Conservation (phyloP, 2,113 vertebrate genomes). For the Mastomys natalensis region DNA sequence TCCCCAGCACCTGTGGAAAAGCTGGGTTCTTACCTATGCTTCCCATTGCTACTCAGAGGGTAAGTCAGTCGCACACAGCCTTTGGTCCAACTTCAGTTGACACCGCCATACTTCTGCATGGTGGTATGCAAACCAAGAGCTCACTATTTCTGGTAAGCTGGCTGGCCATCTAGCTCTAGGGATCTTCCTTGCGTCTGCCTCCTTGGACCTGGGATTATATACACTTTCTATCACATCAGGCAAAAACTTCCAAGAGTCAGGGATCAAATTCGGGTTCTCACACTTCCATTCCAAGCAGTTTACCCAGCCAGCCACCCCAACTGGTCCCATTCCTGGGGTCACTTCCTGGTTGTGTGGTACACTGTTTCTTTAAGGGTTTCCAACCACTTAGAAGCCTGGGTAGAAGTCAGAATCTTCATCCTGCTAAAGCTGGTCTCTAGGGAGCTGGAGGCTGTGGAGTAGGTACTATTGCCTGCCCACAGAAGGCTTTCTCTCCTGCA, state of each 20-base stretch:
- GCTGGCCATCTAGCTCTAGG: neutral
- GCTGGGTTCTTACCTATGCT: neutral
- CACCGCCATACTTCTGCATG: neutral
- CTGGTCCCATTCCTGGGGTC: slow-evolving; percentile 13
- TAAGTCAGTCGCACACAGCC: neutral
- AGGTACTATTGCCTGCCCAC: neutral
- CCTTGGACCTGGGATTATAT: neutral
- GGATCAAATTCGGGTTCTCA: neutral
- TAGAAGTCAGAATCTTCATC: neutral
- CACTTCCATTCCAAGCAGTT: neutral
- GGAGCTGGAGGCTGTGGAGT: neutral
- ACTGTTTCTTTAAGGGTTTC: slow-evolving; percentile 38
- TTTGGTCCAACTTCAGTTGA: neutral
- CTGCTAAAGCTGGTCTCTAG: slow-evolving; percentile 2
- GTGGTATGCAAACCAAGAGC: neutral
- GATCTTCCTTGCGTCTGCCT: neutral
- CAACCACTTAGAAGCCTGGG: neutral
- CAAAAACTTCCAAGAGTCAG: neutral
- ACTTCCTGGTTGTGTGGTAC: neutral
- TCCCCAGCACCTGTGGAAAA: neutral
- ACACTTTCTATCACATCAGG: too few relatives aligned
- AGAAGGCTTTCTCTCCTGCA: neutral
- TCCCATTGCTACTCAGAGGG: neutral
- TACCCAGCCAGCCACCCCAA: too few relatives aligned
- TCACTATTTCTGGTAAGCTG: neutral